Conservation (phyloP, 2,797 vertebrate species). For the Sebastes variabilis region DNA sequence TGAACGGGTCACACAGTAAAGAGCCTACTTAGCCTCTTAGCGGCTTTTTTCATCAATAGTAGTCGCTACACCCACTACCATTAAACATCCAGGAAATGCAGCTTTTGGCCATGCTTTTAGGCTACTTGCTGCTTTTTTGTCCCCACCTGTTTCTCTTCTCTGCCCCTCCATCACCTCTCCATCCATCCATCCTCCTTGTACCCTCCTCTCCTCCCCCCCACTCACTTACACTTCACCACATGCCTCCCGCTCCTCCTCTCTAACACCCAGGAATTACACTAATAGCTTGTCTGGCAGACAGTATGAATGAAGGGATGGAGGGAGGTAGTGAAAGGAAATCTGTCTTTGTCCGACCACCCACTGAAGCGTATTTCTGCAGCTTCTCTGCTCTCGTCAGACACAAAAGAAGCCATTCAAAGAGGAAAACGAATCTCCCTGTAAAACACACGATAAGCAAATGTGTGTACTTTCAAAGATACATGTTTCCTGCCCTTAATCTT, state of each 20-base stretch:
- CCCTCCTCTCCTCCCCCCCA: neutral
- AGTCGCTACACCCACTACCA: neutral
- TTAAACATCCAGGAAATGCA: neutral
- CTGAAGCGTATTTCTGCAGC: slow-evolving; percentile 17
- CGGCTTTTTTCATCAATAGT: too few species aligned
- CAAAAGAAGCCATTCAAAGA: neutral
- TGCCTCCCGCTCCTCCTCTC: slow-evolving; percentile 34
- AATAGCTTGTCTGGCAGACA: slow-evolving; percentile 57
- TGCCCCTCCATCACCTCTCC: neutral
- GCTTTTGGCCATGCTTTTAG: neutral
- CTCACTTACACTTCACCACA: slow-evolving; percentile 24
- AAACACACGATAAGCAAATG: slow-evolving; percentile 1
- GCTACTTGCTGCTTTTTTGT: neutral
- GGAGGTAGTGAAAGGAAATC: slow-evolving; percentile 24
- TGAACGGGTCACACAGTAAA: too few species aligned
- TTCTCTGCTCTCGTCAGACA: neutral
- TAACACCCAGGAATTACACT: slow-evolving; percentile 51
- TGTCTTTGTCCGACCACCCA: slow-evolving; percentile 40
- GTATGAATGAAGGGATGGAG: slow-evolving; percentile 31
- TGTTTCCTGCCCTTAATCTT: neutral
- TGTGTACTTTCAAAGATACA: slow-evolving; percentile 9
- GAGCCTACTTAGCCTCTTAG: too few species aligned
- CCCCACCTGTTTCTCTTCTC: slow-evolving; percentile 18
- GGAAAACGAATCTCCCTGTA: neutral
- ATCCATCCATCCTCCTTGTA: neutral